A percentile compares a stretch with the other conserved stretches of the same genome.
These are phyloP conservation scores for Enteromius anoplus DNA, from an alignment of 2,797 vertebrate genomes.

Conservation along the genomic window DNA sequence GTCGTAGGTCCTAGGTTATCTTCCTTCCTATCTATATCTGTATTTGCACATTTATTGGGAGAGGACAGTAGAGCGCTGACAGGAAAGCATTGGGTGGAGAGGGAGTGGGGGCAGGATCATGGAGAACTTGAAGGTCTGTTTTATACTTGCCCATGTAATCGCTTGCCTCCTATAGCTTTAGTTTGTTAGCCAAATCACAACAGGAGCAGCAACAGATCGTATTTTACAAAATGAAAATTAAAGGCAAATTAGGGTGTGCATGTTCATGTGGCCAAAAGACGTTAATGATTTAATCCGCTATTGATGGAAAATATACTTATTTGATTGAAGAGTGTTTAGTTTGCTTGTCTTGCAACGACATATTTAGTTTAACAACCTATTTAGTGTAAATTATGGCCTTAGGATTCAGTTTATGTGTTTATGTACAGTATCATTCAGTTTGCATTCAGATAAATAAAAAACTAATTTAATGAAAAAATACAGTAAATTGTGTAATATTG, in stretches of 20 bases:
- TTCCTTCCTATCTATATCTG: background rate
- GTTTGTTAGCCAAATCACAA: conserved; percentile 19
- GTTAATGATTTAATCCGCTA: background rate
- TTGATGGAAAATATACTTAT: background rate
- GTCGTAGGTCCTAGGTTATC: background rate
- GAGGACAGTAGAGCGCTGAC: too few species aligned
- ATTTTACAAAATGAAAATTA: background rate
- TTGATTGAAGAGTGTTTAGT: background rate
- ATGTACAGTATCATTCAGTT: background rate
- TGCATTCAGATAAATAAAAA: background rate
- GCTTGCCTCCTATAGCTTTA: background rate
- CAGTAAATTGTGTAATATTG: background rate
- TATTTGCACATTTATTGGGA: background rate
- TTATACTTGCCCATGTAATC: background rate
- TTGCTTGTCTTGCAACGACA: background rate
- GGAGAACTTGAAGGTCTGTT: background rate
- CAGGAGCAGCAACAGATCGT: background rate
- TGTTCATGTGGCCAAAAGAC: background rate
- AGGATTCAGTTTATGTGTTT: background rate
- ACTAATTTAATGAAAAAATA: background rate
- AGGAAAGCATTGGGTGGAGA: too few species aligned
- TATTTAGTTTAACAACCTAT: background rate
- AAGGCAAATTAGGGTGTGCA: background rate
- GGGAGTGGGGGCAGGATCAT: background rate
- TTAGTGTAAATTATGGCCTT: background rate